Percentiles rank a stretch among this genome's conserved stretches.
phyloP scores from a whole-genome alignment of 2,888 invertebrate genomes.

The Andrena minutula region DNA sequence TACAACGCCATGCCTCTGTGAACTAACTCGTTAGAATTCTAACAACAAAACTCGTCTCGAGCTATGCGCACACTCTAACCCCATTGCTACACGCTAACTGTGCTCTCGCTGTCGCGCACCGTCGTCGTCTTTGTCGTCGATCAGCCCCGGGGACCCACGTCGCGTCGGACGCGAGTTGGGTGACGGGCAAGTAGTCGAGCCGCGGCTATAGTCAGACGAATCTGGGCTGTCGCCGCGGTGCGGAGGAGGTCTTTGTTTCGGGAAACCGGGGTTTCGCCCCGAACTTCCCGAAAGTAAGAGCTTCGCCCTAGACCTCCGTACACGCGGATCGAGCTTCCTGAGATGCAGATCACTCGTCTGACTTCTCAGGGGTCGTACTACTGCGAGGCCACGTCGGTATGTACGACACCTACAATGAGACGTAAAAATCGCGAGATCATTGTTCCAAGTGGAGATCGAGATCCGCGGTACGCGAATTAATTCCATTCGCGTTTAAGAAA shows the following conservation, averaged over 20 bases:
- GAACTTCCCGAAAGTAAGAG: not conserved
- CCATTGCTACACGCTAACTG: constrained; percentile 76
- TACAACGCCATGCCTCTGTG: constrained; percentile 85
- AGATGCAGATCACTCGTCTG: not conserved
- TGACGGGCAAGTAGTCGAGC: not conserved
- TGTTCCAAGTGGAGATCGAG: not conserved
- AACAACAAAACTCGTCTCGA: constrained; percentile 62
- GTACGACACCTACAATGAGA: not conserved
- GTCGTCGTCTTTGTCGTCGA: constrained; percentile 25
- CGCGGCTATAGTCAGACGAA: not conserved
- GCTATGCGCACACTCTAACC: constrained; percentile 79
- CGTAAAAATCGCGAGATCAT: not conserved
- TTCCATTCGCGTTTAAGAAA: not conserved
- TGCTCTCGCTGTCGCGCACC: constrained; percentile 61
- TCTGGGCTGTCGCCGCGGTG: not conserved
- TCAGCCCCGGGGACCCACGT: constrained; percentile 13
- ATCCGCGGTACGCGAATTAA: not conserved
- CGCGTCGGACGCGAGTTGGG: constrained; percentile 12
- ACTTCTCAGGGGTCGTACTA: not conserved
- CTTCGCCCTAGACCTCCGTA: not conserved
- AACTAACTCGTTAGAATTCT: constrained; percentile 79
- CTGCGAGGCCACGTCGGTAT: not conserved
- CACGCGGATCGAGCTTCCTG: not conserved
- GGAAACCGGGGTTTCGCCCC: not conserved
- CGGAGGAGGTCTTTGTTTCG: not conserved